Conservation (phyloP, 2,797 vertebrate species). For the Antennarius maculatus region DNA sequence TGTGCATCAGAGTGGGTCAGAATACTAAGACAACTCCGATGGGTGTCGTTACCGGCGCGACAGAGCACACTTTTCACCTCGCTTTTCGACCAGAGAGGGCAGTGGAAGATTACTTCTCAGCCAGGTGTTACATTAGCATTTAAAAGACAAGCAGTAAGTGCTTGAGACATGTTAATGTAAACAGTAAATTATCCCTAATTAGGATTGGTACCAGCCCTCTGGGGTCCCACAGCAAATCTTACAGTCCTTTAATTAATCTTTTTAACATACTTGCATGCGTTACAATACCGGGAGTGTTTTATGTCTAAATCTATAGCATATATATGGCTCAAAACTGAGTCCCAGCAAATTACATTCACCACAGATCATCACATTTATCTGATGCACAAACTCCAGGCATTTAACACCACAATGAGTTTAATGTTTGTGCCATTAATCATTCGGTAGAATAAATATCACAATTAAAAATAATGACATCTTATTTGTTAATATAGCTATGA, state of each 20-base stretch:
- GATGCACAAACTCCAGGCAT: background rate
- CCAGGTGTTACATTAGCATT: background rate
- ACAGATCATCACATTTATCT: background rate
- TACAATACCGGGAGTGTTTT: no score
- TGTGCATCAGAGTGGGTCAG: conserved; percentile 1
- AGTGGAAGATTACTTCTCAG: conserved; percentile 18
- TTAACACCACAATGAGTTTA: conserved; percentile 7
- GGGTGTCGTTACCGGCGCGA: background rate
- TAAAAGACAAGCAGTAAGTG: conserved; percentile 1
- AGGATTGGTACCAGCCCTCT: background rate
- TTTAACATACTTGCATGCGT: no score
- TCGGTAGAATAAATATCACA: conserved; percentile 38
- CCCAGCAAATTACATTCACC: conserved; percentile 4
- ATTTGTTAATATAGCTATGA: conserved; percentile 45
- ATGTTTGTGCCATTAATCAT: conserved; percentile 39
- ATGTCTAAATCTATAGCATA: no score
- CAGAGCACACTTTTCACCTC: conserved; percentile 4
- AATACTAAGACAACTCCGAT: background rate
- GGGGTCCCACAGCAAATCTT: no score
- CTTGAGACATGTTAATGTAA: background rate
- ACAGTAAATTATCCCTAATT: conserved; percentile 6
- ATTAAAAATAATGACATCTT: conserved; percentile 38
- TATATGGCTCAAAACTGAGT: no score
- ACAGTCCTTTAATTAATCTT: no score
- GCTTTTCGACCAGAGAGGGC: conserved; percentile 10